Evolutionary conservation across 64 coral and sea anemone genomes (phyloP), one percentile per base, ranked within the genome.

Genomic region (Montipora cactus): DNA sequence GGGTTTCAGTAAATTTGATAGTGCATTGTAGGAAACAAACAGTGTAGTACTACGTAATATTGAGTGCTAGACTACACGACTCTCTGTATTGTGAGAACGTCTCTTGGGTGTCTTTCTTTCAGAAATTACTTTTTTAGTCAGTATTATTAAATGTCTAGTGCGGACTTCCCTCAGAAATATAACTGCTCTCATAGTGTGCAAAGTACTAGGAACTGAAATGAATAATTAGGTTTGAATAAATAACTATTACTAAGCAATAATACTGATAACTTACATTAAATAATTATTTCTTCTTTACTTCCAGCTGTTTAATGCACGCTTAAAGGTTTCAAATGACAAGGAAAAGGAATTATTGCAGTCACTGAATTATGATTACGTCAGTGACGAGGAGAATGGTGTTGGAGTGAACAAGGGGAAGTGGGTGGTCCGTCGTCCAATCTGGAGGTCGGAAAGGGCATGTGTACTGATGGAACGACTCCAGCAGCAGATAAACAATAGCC

Each of bases 291-390:
- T 19, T 81, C 67, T 85, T 45, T 67, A 44, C 59, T 85, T 85
- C 46, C 53, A 85, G 58, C 57, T 85, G 44, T 85, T 67, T 53
- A 85, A 66, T 66, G 53, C 81, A 85, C 59, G 81, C 45, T 58
- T 85, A 16, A 85, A 85, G 59, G 81, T 67, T 5, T 58, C 55
- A 6, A 58, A 47, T 18, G 81, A 25, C 3, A 13, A 85, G 59
- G 59, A 85, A 85, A 85, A 23, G 59, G 59, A 61, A 12, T 45
- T 23, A 10, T 28, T 85, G 21, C 21, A 85, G 25, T 23, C 53
- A 16, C 82, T 64, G 59, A 64, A 11, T 64, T 64, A 64, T 64
- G 59, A 64, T 64, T 64, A 64, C 13, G 59, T 64, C 59, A 64
- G 59, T 64, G 59, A 64, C 12, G 59, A 64, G 23, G 23, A 23